Conservation (phyloP, 2,113 vertebrate genomes). For the Melanocharis versteri region DNA sequence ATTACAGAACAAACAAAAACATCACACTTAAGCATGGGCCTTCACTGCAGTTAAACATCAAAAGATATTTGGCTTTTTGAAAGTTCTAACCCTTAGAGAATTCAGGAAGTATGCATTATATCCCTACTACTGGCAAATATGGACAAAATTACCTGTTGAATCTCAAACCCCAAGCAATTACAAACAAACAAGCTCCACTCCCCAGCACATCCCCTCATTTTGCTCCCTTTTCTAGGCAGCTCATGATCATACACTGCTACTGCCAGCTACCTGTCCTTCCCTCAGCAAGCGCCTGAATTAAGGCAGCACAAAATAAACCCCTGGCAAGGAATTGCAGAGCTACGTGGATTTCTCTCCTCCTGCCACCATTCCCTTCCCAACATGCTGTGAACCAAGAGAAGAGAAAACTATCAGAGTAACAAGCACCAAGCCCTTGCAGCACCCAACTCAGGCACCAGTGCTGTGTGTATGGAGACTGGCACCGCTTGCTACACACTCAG, state of each 20-base stretch:
- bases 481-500: background rate
- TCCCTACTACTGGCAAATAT: background rate
- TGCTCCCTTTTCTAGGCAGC: background rate
- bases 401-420: background rate
- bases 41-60: background rate
- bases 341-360: background rate
- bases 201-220: background rate
- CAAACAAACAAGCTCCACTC: background rate
- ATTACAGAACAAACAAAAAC: background rate
- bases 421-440: background rate
- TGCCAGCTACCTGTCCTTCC: background rate
- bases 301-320: background rate
- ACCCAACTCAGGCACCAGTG: background rate
- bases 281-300: background rate
- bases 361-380: background rate
- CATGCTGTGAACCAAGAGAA: background rate
- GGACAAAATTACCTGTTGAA: background rate
- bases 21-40: background rate
- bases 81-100: background rate
- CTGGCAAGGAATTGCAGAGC: background rate
- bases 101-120: background rate
- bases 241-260: background rate
- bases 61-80: background rate
- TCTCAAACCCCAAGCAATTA: background rate
- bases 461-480: background rate